A percentile compares a stretch with the other conserved stretches of the same genome.
Evolutionary conservation across 2,113 vertebrate genomes (phyloP).

Genomic region (Rattus norvegicus): GRCr8 NC_086025.1:32972501-32973000

Average conservation of each 20-base stretch:
- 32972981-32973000: not conserved
- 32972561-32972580: constrained; percentile 40
- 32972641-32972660: not conserved
- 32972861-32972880: not conserved
- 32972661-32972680: not conserved
- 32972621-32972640: constrained; percentile 49
- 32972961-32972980: not conserved
- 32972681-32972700: not conserved
- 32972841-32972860: not conserved
- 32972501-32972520: constrained; percentile 47
- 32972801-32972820: not conserved
- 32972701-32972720: not conserved
- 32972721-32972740: constrained; percentile 13
- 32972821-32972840: not conserved
- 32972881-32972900: constrained; percentile 18
- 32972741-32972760: not conserved
- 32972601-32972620: constrained; percentile 45
- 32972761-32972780: not conserved
- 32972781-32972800: not conserved
- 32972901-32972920: not conserved
- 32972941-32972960: not conserved
- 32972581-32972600: constrained; percentile 9
- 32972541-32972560: constrained; percentile 29
- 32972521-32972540: not conserved
- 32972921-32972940: not conserved